Conservation (phyloP, 1,140 invertebrate species). For the Rhagoletis zephyria region DNA sequence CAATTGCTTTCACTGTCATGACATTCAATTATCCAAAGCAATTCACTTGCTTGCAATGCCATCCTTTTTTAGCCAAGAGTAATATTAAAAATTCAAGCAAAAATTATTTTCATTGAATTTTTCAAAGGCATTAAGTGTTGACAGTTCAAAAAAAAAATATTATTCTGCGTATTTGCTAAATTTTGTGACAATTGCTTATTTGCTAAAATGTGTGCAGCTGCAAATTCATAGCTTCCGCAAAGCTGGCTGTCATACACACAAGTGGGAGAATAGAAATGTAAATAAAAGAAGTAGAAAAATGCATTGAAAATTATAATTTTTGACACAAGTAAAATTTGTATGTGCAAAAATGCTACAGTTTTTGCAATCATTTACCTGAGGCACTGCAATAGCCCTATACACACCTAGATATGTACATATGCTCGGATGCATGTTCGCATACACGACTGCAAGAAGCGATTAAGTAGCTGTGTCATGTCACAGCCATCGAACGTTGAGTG, state of each 20-base stretch:
- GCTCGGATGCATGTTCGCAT: no score
- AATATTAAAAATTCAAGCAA: neutral
- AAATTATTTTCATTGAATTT: slow-evolving; percentile 14
- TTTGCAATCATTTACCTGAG: neutral
- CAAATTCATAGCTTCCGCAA: neutral
- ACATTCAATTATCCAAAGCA: neutral
- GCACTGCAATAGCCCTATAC: neutral
- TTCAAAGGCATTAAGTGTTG: neutral
- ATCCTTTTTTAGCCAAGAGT: neutral
- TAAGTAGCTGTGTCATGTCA: slow-evolving; percentile 45
- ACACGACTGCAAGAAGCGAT: neutral
- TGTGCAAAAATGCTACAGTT: slow-evolving; percentile 38
- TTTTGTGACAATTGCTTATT: neutral
- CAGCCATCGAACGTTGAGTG: slow-evolving; percentile 13
- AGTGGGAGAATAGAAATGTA: neutral
- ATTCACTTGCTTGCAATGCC: no score
- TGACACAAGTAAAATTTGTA: slow-evolving; percentile 32
- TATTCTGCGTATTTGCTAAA: neutral
- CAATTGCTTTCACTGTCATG: neutral
- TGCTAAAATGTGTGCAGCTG: neutral
- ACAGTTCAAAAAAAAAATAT: slow-evolving; percentile 12
- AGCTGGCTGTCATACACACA: neutral
- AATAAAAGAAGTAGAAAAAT: slow-evolving; percentile 6
- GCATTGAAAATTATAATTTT: slow-evolving; percentile 33
- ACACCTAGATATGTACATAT: neutral